phyloP scores from a whole-genome alignment of 2,113 vertebrate species.

The Perca schrenkii region DNA sequence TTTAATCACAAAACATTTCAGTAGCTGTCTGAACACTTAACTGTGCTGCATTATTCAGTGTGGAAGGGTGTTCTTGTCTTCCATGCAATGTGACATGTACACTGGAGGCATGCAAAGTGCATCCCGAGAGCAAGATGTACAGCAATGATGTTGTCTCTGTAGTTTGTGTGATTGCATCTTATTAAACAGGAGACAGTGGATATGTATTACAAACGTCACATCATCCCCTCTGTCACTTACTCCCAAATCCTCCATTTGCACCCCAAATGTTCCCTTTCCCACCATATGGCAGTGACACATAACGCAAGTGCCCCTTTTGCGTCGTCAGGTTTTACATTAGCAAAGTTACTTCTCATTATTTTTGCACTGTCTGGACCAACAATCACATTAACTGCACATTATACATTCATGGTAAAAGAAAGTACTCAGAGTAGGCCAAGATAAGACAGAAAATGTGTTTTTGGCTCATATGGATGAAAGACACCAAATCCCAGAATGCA shows the following conservation, averaged over 20 bases:
- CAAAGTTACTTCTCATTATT: conserved; percentile 22
- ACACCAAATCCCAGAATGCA: too few species aligned
- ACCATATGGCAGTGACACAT: conserved; percentile 24
- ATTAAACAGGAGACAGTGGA: conserved; percentile 11
- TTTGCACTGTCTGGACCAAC: background rate
- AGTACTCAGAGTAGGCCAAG: too few species aligned
- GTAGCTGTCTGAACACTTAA: conserved; percentile 5
- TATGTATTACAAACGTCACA: conserved; percentile 23
- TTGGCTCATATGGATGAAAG: too few species aligned
- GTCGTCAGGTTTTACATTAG: conserved; percentile 41
- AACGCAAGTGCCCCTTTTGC: conserved; percentile 44
- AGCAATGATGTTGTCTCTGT: conserved; percentile 9
- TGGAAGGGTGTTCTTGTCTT: background rate
- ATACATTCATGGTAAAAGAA: too few species aligned
- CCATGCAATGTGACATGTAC: conserved; percentile 9
- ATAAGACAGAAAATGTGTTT: too few species aligned
- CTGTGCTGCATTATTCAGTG: conserved; percentile 31
- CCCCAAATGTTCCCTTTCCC: conserved; percentile 45
- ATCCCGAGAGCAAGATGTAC: conserved; percentile 4
- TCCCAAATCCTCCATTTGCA: conserved; percentile 30
- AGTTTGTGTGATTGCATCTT: background rate
- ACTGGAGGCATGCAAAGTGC: conserved; percentile 7
- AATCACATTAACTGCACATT: conserved; percentile 9
- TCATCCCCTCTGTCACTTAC: conserved; percentile 6
- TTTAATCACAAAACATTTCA: conserved; percentile 29